phyloP scores from a whole-genome alignment of 1,140 invertebrate genomes.

The Portunus trituberculatus region DNA sequence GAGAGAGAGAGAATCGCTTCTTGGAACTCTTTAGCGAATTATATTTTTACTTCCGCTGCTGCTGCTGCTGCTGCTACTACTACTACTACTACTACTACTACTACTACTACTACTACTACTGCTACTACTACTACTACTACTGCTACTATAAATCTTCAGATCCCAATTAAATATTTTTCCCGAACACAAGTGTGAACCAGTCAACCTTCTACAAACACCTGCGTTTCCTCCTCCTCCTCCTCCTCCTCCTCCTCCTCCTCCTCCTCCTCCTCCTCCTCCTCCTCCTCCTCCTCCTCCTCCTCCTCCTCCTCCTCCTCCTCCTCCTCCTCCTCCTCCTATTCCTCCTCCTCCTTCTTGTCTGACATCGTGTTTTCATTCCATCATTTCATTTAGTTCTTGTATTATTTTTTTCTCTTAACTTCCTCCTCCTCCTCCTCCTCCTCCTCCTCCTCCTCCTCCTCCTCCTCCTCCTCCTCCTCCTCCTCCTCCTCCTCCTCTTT shows the following conservation, averaged over 20 bases:
- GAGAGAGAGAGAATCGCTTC: too few species aligned
- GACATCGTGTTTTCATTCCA: background rate
- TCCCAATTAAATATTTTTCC: too few species aligned
- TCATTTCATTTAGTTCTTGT: background rate
- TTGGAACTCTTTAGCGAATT: too few species aligned
- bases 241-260: background rate
- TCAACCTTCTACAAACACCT: background rate
- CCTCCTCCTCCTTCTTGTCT: background rate
- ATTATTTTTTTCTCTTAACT: background rate
- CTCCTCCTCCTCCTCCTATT: too few species aligned
- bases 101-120: slow-evolving; percentile 4
- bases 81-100: too few species aligned
- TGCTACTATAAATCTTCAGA: background rate
- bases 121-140: slow-evolving; percentile 22
- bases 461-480: slow-evolving; percentile 4
- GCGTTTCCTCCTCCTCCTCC: background rate
- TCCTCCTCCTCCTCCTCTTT: background rate
- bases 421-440: slow-evolving; percentile 8
- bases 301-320: background rate
- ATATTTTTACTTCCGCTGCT: too few species aligned
- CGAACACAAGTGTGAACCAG: too few species aligned
- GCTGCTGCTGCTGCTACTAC: too few species aligned
- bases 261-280: background rate
- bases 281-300: background rate
- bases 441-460: background rate